These are phyloP conservation scores for Prenolepis imparis DNA, from an alignment of 2,888 invertebrate genomes.

Conservation along the genomic window DNA sequence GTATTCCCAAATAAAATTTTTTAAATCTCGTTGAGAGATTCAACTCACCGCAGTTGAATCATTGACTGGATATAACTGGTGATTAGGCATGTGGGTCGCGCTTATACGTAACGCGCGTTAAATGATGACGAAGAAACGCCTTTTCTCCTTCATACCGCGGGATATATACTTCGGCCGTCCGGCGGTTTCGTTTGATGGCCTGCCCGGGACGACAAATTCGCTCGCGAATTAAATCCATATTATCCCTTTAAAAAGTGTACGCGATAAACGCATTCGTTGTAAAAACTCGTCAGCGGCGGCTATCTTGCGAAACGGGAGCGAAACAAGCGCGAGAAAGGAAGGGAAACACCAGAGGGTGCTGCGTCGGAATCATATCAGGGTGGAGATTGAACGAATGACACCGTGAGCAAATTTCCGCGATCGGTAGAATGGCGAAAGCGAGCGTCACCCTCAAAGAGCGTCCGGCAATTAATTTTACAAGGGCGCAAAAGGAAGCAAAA, in stretches of 20 bases:
- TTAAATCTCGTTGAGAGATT: constrained; percentile 77
- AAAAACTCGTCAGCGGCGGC: constrained; percentile 33
- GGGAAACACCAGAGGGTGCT: not conserved
- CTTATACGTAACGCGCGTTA: constrained; percentile 18
- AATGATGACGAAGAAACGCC: constrained; percentile 58
- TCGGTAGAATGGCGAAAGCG: constrained; percentile 64
- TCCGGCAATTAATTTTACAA: constrained; percentile 78
- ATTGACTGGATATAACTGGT: constrained; percentile 53
- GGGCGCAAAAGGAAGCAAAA: constrained; percentile 73
- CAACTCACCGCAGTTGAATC: constrained; percentile 76
- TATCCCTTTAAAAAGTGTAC: constrained; percentile 40
- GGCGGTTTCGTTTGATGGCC: constrained; percentile 37
- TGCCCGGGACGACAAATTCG: constrained; percentile 14
- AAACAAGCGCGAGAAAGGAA: not conserved
- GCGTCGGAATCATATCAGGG: constrained; percentile 61
- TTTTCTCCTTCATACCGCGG: constrained; percentile 39
- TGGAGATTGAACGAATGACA: constrained; percentile 74
- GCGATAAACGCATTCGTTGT: constrained; percentile 50
- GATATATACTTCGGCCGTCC: not conserved
- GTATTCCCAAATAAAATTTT: constrained; percentile 75
- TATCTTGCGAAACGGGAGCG: constrained; percentile 25
- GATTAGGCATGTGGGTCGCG: constrained; percentile 57
- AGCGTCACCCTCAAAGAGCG: constrained; percentile 74
- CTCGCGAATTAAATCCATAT: constrained; percentile 53
- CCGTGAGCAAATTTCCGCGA: constrained; percentile 71